Base-by-base conservation (phyloP, 2,113 vertebrate species). In the Podilymbus podiceps region DNA sequence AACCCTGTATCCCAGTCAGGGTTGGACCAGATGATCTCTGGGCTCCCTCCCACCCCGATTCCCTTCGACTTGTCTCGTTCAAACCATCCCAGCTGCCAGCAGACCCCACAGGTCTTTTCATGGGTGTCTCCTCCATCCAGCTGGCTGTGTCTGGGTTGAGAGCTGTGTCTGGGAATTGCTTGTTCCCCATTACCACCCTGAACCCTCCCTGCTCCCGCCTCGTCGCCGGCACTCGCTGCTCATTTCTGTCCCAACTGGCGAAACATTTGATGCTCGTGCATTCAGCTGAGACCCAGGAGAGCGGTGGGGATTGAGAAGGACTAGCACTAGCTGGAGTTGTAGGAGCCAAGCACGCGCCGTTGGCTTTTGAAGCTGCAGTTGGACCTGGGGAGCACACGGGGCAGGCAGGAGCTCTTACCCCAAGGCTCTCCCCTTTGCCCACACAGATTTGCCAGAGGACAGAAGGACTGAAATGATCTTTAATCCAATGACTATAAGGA, bases 241-340 rank as follows among this genome's bases (percentile, higher is more conserved):
- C 56, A 4, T n/a, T 71, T 33, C 55, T 7, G 0, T 27, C 64
- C 66, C 42, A 9, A 9, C 58, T 4, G 3, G 3, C 27, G 63
- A 44, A 68, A 28, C 7, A 2, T 53, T 52, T 27, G 4, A 1
- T 8, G 38, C 52, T 80, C 5, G 0, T 5, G 19, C 25, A 15
- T 69, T 50, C 76, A 8, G 31, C 18, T 30, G 60, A 15, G 53
- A 52, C 23, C 62, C 14, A 2, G 60, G 68, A 89, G 64, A 77
- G 53, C 69, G 66, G 33, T 40, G 17, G 67, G 60, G 60, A 20
- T 9, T 6, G 67, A 31, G 71, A 62, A 74, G 44, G 64, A 30
- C n/a, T 35, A 6, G 30, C 2, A 8, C 33, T 17, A 0, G 5
- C 33, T 66, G 69, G 60, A 59, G 38, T 40, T 2, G 0, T 7